These are phyloP conservation scores for Drosophila bocki DNA, from an alignment of 1,140 invertebrate genomes.

Conservation along the genomic window DNA sequence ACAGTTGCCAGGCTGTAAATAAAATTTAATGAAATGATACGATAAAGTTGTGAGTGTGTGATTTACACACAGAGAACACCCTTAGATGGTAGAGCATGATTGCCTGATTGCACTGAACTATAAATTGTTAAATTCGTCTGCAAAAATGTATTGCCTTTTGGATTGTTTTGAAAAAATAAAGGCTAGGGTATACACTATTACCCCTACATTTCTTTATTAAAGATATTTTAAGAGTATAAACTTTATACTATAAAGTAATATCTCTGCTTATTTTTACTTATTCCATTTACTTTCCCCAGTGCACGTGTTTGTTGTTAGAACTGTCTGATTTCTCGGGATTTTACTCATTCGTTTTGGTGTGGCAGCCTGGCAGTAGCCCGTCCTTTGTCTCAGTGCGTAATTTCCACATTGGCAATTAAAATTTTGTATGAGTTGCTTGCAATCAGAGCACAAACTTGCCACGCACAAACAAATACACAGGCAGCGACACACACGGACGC, in stretches of 20 bases:
- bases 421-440: slow-evolving; percentile 83
- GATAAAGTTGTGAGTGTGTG: slow-evolving; percentile 78
- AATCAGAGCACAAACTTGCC: slow-evolving; percentile 78
- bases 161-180: neutral
- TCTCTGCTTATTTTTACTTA: neutral
- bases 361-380: slow-evolving; percentile 21
- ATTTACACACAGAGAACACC: slow-evolving; percentile 58
- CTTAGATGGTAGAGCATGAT: slow-evolving; percentile 51
- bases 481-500: slow-evolving; percentile 30
- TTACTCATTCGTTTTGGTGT: slow-evolving; percentile 1
- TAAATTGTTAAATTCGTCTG: too few relatives aligned
- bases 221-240: too few relatives aligned
- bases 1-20: slow-evolving; percentile 73
- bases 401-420: slow-evolving; percentile 82
- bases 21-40: slow-evolving; percentile 82
- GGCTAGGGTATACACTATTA: too few relatives aligned
- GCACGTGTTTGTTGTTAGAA: slow-evolving; percentile 57
- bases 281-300: neutral
- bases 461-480: slow-evolving; percentile 51
- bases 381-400: slow-evolving; percentile 67
- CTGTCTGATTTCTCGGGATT: slow-evolving; percentile 43
- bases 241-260: too few relatives aligned
- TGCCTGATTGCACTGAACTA: slow-evolving; percentile 19
- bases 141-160: neutral
- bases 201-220: too few relatives aligned